Evolutionary conservation across 2,888 invertebrate species (phyloP).

Genomic region (Netelia inedita): DNA sequence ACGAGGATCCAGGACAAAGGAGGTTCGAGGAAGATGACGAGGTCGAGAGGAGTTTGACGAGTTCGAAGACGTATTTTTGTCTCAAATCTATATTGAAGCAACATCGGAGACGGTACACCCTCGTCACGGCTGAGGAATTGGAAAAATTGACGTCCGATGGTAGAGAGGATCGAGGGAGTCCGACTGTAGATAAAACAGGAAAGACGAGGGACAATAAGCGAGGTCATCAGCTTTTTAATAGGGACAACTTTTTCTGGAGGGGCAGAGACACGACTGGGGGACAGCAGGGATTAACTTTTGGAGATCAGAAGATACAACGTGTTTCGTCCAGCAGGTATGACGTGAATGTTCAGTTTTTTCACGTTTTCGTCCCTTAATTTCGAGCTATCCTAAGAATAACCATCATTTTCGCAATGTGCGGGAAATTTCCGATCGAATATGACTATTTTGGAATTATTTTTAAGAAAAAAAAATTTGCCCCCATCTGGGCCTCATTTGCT

Average conservation of each 20-base stretch:
- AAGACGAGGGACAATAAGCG: slow-evolving; percentile 43
- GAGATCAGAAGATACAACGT: slow-evolving; percentile 48
- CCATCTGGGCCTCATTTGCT: too few relatives aligned
- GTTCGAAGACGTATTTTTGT: slow-evolving; percentile 81
- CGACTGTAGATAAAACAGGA: slow-evolving; percentile 52
- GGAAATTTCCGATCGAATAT: too few relatives aligned
- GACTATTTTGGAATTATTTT: too few relatives aligned
- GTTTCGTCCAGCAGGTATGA: slow-evolving; percentile 63
- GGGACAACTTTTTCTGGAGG: slow-evolving; percentile 57
- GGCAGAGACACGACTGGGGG: slow-evolving; percentile 31
- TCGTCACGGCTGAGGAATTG: slow-evolving; percentile 79
- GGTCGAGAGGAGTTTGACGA: slow-evolving; percentile 72
- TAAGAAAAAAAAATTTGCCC: too few relatives aligned
- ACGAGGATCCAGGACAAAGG: slow-evolving; percentile 61
- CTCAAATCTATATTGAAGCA: slow-evolving; percentile 83
- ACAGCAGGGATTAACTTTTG: neutral
- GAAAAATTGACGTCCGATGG: slow-evolving; percentile 66
- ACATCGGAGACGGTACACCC: slow-evolving; percentile 80
- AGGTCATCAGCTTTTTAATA: slow-evolving; percentile 42
- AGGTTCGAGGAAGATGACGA: slow-evolving; percentile 19
- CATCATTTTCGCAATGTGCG: too few relatives aligned
- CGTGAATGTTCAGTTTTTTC: too few relatives aligned
- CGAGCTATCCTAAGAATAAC: too few relatives aligned
- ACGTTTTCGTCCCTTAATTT: too few relatives aligned
- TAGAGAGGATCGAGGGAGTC: slow-evolving; percentile 19